phyloP scores from a whole-genome alignment of 1,140 invertebrate species.

The Formica exsecta region DNA sequence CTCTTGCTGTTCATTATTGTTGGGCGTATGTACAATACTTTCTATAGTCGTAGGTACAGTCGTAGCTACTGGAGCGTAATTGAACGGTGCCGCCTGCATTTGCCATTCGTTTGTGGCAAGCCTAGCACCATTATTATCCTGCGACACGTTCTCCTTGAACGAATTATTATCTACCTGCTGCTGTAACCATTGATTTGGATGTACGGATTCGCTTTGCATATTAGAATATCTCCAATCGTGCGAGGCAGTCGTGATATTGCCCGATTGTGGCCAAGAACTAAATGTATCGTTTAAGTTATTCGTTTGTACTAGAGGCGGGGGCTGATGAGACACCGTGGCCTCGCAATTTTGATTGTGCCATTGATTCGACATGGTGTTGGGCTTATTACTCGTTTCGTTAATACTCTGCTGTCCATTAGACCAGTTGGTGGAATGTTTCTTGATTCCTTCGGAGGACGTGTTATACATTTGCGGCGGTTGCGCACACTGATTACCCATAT shows the following conservation, averaged over 20 bases:
- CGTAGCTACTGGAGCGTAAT: constrained; percentile 67
- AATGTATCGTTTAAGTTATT: constrained; percentile 57
- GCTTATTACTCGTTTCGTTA: constrained; percentile 35
- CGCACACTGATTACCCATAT: constrained; percentile 58
- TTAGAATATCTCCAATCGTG: constrained; percentile 72
- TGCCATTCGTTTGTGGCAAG: constrained; percentile 74
- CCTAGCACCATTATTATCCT: constrained; percentile 58
- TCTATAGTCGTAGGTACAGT: constrained; percentile 63
- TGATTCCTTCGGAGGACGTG: constrained; percentile 33
- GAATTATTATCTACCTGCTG: constrained; percentile 59
- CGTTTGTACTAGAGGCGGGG: constrained; percentile 31
- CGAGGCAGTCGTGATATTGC: constrained; percentile 37
- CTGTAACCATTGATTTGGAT: constrained; percentile 68
- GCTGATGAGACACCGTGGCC: constrained; percentile 22
- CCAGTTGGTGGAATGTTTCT: constrained; percentile 66
- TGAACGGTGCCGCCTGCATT: constrained; percentile 64
- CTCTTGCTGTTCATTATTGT: constrained; percentile 76
- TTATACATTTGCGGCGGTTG: constrained; percentile 48
- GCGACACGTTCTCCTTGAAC: constrained; percentile 54
- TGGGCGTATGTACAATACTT: constrained; percentile 70
- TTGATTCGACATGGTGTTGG: constrained; percentile 33
- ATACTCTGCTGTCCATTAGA: constrained; percentile 27
- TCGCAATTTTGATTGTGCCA: constrained; percentile 65
- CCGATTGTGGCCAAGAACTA: constrained; percentile 68
- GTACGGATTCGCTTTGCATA: constrained; percentile 32